Evolutionary conservation across 2,797 vertebrate genomes (phyloP).

Genomic region (Pangasius krempfi): DNA sequence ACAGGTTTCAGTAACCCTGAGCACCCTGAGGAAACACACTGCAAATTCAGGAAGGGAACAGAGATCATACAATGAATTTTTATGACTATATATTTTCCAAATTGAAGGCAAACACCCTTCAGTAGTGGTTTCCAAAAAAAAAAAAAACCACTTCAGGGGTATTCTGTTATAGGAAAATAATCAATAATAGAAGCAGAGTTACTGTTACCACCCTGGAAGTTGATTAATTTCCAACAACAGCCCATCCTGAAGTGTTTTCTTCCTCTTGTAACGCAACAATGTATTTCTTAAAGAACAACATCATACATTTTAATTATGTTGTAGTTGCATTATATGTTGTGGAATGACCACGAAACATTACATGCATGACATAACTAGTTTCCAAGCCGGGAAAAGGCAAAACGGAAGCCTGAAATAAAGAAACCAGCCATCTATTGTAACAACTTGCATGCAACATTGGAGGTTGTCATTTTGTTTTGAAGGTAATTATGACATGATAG

Average conservation of each 20-base stretch:
- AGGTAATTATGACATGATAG: background rate
- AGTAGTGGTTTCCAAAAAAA: background rate
- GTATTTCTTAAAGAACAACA: background rate
- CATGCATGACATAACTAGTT: background rate
- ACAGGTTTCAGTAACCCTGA: background rate
- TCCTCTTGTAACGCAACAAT: background rate
- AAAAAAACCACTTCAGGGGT: background rate
- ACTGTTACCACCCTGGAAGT: background rate
- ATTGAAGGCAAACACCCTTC: background rate
- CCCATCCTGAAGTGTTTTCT: background rate
- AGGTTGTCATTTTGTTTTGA: background rate
- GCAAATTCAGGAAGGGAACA: background rate
- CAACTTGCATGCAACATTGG: background rate
- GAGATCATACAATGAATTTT: background rate
- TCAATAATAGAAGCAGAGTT: background rate
- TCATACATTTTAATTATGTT: too few relatives aligned
- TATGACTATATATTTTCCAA: background rate
- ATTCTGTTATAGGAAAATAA: background rate
- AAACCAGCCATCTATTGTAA: too few relatives aligned
- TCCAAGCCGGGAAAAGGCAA: background rate
- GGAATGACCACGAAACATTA: background rate
- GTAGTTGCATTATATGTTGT: background rate
- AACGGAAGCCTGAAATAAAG: background rate
- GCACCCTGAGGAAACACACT: background rate
- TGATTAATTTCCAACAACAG: background rate